Conservation (phyloP, 2,113 vertebrate genomes). For the Poecile atricapillus region DNA sequence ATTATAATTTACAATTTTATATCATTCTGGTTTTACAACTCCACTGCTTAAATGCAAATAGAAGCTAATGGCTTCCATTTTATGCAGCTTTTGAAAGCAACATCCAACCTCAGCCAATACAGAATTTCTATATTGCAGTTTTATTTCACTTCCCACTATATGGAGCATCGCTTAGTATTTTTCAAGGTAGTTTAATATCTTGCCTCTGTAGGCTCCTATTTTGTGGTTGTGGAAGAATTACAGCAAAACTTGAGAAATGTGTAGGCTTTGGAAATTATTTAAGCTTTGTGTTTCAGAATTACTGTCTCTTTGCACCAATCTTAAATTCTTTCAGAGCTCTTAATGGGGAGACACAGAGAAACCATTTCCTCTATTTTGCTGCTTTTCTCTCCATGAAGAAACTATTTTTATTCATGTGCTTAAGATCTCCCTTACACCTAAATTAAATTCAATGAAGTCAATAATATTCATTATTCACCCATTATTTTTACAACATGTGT, state of each 20-base stretch:
- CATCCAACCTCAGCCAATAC: background rate
- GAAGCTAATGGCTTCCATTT: background rate
- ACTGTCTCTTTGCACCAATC: background rate
- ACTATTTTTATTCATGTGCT: background rate
- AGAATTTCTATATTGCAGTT: background rate
- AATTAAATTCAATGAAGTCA: background rate
- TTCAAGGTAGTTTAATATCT: background rate
- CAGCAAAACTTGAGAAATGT: background rate
- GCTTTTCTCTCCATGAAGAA: background rate
- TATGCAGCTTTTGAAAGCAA: background rate
- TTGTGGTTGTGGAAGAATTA: background rate
- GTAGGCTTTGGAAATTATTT: background rate
- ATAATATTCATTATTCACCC: background rate
- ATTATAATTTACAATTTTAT: constrained; percentile 31
- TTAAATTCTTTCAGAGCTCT: background rate
- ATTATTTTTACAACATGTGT: background rate
- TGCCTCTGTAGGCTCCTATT: background rate
- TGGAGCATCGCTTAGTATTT: background rate
- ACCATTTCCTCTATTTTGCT: background rate
- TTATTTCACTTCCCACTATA: background rate
- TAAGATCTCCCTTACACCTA: background rate
- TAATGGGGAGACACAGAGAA: background rate
- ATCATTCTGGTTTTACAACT: background rate
- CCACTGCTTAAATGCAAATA: constrained; percentile 44
- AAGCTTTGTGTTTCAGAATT: background rate